A percentile compares a stretch with the other conserved stretches of the same genome.
Evolutionary conservation across 2,113 vertebrate genomes (phyloP).

Genomic region (Periophthalmodon schlosseri): DNA sequence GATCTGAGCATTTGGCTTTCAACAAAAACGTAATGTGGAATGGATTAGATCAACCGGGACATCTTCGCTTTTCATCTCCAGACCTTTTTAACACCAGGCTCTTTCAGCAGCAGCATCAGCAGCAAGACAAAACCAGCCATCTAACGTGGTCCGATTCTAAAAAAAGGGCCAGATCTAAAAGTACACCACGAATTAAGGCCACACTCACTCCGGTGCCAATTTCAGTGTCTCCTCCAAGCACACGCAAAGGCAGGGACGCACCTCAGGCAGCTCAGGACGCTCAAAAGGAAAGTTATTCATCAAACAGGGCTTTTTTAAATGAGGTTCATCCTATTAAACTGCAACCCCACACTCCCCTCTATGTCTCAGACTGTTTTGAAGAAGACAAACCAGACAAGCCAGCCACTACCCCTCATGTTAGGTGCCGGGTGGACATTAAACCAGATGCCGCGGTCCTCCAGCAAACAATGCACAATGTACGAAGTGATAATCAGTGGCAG

Average conservation of each 20-base stretch:
- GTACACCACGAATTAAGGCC: constrained; percentile 82
- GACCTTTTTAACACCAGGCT: constrained; percentile 74
- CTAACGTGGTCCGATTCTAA: constrained; percentile 74
- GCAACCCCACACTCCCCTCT: constrained; percentile 89
- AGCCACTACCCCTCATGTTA: constrained; percentile 84
- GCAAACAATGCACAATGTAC: constrained; percentile 76
- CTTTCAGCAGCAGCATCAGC: constrained; percentile 61
- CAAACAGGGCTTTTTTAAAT: constrained; percentile 83
- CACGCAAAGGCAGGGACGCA: constrained; percentile 77
- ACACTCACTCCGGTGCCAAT: constrained; percentile 84
- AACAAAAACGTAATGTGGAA: constrained; percentile 77
- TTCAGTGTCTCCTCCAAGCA: constrained; percentile 72
- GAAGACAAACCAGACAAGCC: constrained; percentile 73
- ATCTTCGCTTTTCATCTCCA: constrained; percentile 75
- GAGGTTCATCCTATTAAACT: constrained; percentile 96
- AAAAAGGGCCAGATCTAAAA: constrained; percentile 87
- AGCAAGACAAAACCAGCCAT: constrained; percentile 67
- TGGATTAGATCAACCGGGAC: constrained; percentile 72
- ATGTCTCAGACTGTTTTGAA: constrained; percentile 84
- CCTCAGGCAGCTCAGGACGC: constrained; percentile 72
- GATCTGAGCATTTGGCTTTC: constrained; percentile 61
- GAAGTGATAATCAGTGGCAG: constrained; percentile 76
- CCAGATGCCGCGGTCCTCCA: constrained; percentile 87
- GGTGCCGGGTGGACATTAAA: constrained; percentile 92
- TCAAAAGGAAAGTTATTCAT: constrained; percentile 70